Conservation (phyloP, 2,888 invertebrate genomes). For the Limenitis camilla region DNA sequence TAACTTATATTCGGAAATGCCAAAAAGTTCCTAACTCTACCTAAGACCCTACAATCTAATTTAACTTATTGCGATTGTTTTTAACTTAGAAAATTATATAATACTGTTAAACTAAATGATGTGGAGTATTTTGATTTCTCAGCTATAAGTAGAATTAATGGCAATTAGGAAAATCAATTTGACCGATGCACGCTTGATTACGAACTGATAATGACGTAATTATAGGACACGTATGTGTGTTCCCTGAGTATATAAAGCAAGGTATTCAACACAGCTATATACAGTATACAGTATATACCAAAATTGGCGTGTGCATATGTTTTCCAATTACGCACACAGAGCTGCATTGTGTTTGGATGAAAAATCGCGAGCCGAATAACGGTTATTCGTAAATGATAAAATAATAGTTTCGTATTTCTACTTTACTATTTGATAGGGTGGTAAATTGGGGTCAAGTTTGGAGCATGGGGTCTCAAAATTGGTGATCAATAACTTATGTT, state of each 20-base stretch:
- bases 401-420: not conserved
- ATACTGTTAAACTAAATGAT: too few species aligned
- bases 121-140: not conserved
- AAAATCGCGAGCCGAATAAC: constrained; percentile 11
- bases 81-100: too few species aligned
- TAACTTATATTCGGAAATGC: not conserved
- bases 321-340: constrained; percentile 14
- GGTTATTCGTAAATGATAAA: constrained; percentile 4
- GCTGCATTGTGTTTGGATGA: constrained; percentile 9
- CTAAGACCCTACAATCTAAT: too few species aligned
- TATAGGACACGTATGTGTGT: constrained; percentile 35
- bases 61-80: too few species aligned
- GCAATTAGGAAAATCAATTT: constrained; percentile 54
- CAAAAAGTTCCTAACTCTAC: too few species aligned
- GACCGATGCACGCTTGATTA: constrained; percentile 45
- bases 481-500: too few species aligned
- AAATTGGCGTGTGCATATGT: constrained; percentile 19
- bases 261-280: not conserved
- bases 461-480: too few species aligned
- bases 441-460: too few species aligned
- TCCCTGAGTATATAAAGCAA: constrained; percentile 12
- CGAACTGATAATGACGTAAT: constrained; percentile 50
- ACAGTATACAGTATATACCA: constrained; percentile 10
- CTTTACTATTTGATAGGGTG: not conserved
- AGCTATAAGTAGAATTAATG: constrained; percentile 26